phyloP scores from a whole-genome alignment of 2,797 vertebrate genomes.

The Lacerta bilineata region DNA sequence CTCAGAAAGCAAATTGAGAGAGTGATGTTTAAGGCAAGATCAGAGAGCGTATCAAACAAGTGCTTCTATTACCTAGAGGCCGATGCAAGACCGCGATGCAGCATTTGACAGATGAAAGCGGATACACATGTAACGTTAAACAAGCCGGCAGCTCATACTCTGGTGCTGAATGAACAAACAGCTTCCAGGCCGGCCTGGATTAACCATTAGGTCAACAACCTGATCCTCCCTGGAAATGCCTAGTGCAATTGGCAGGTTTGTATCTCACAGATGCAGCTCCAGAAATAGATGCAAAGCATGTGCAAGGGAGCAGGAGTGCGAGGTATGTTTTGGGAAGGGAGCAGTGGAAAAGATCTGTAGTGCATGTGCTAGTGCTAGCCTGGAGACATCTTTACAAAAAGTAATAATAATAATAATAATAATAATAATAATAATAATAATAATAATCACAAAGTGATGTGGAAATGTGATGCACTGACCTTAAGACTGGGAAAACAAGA shows the following conservation, averaged over 20 bases:
- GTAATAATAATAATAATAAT: no score
- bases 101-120: conserved; percentile 43
- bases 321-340: not conserved
- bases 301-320: not conserved
- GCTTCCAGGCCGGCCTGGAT: not conserved
- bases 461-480: no score
- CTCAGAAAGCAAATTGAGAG: conserved; percentile 43
- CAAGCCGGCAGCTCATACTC: not conserved
- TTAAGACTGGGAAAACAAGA: no score
- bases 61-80: conserved; percentile 43
- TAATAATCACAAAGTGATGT: no score
- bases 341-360: not conserved
- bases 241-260: not conserved
- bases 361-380: no score
- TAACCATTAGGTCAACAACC: not conserved
- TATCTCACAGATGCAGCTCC: not conserved
- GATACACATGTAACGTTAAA: conserved; percentile 21
- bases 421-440: no score
- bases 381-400: no score
- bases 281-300: not conserved
- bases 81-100: conserved; percentile 12
- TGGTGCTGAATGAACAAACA: conserved; percentile 10
- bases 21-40: conserved; percentile 43
- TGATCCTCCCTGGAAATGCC: not conserved
- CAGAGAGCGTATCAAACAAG: conserved; percentile 40